Evolutionary conservation across 2,113 vertebrate genomes (phyloP).

Genomic region (Nanger granti): DNA sequence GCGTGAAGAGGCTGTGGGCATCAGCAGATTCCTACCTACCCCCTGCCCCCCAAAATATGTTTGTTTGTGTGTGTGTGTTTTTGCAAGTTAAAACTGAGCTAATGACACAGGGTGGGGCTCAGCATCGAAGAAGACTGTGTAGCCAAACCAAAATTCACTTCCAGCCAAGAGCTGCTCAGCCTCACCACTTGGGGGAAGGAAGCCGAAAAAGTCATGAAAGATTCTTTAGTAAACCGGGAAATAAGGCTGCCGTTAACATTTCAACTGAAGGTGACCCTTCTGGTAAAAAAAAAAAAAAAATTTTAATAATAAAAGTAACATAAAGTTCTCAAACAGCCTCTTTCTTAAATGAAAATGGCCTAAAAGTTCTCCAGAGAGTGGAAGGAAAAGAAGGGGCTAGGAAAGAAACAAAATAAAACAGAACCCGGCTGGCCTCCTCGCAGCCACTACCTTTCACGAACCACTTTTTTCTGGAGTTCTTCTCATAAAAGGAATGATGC

Average conservation of each 20-base stretch:
- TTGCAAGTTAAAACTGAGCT: conserved; percentile 89
- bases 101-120: conserved; percentile 93
- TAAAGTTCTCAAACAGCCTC: conserved; percentile 62
- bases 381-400: neutral
- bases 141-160: conserved; percentile 92
- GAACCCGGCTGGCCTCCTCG: neutral
- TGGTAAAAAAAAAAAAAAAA: conserved; percentile 64
- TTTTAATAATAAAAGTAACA: conserved; percentile 77
- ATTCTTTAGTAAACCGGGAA: conserved; percentile 69
- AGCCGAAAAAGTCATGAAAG: conserved; percentile 74
- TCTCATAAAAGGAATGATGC: conserved; percentile 89
- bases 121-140: conserved; percentile 75
- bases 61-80: conserved; percentile 24
- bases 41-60: neutral
- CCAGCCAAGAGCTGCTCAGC: conserved; percentile 88
- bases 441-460: conserved; percentile 63
- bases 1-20: conserved; percentile 66
- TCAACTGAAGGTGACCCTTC: conserved; percentile 77
- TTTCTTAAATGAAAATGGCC: conserved; percentile 65
- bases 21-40: conserved; percentile 57
- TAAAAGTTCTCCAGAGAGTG: conserved; percentile 28
- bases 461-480: conserved; percentile 78
- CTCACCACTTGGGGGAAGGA: conserved; percentile 80
- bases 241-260: conserved; percentile 37
- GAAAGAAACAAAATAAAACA: no score